A percentile compares a stretch with the other conserved stretches of the same genome.
Conservation (phyloP, 1,140 invertebrate genomes). For the Drosophila bocki region DNA sequence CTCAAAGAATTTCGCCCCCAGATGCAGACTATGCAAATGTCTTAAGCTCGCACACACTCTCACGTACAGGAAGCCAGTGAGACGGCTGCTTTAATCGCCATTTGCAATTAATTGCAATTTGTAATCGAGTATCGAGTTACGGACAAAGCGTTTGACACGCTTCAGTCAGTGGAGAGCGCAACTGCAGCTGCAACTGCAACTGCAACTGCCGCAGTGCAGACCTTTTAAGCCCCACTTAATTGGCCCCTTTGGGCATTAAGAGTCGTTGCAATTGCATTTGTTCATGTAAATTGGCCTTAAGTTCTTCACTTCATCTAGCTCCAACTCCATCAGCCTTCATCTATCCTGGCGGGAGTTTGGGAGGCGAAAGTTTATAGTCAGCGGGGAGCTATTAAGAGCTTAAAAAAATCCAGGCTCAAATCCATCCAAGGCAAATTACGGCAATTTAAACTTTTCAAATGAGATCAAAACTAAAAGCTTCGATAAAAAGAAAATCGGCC, state of each 20-base stretch:
- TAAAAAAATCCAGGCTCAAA: constrained; percentile 22
- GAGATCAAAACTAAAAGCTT: constrained; percentile 80
- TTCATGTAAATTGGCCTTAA: constrained; percentile 80
- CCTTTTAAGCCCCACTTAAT: constrained; percentile 67
- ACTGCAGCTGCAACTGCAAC: constrained; percentile 4
- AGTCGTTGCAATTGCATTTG: constrained; percentile 78
- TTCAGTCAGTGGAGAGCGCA: constrained; percentile 13
- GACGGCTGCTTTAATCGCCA: constrained; percentile 71
- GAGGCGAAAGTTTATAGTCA: not conserved
- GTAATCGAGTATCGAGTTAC: constrained; percentile 83
- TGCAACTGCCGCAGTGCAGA: constrained; percentile 5
- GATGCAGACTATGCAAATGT: constrained; percentile 44
- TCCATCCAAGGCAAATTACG: constrained; percentile 61
- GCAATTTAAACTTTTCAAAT: constrained; percentile 82
- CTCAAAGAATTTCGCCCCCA: constrained; percentile 62
- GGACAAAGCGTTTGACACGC: constrained; percentile 56
- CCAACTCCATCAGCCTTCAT: not conserved
- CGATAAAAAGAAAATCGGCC: constrained; percentile 79
- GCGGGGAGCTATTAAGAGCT: constrained; percentile 24
- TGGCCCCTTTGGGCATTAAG: constrained; percentile 72
- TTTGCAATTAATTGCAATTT: constrained; percentile 85
- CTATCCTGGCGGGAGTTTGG: not conserved
- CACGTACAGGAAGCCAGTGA: constrained; percentile 42
- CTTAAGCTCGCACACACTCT: constrained; percentile 28
- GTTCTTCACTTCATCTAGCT: constrained; percentile 54